These are phyloP conservation scores for Hypotaenidia philippensis DNA, from an alignment of 2,797 vertebrate genomes.

Conservation along the genomic window DNA sequence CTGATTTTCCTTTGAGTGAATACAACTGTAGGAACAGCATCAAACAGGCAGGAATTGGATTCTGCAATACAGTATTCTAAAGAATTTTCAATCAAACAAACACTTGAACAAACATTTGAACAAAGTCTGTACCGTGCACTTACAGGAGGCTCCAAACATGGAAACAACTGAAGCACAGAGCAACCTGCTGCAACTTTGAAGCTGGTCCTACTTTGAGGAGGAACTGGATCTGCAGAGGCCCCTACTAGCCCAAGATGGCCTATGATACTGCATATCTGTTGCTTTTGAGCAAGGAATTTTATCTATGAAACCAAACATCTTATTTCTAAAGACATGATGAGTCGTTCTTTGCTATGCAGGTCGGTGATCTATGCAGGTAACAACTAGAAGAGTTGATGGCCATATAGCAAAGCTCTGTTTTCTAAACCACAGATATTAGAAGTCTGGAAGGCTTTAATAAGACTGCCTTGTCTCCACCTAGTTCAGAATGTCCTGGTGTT, in stretches of 20 bases:
- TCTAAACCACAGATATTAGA: background rate
- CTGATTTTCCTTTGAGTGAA: background rate
- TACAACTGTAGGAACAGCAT: background rate
- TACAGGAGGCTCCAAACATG: fast-evolving
- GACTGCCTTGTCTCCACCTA: background rate
- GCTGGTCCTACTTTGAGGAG: background rate
- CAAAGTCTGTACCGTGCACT: background rate
- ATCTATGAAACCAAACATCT: background rate
- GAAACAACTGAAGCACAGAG: background rate
- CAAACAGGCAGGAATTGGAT: background rate
- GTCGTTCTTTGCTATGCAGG: background rate
- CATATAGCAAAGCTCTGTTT: background rate
- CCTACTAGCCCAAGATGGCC: background rate
- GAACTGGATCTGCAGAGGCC: background rate
- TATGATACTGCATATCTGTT: background rate
- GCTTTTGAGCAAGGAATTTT: background rate
- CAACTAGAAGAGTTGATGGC: background rate
- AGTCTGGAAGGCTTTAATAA: background rate
- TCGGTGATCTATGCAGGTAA: background rate
- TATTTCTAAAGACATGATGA: background rate
- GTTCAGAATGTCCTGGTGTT: background rate
- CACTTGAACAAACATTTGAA: background rate
- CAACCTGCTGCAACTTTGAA: background rate
- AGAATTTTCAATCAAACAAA: background rate
- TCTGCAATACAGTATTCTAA: background rate